A percentile compares a stretch with the other conserved stretches of the same genome.
Evolutionary conservation across 2,797 vertebrate genomes (phyloP).

Genomic region (Anabacerthia variegaticeps): DNA sequence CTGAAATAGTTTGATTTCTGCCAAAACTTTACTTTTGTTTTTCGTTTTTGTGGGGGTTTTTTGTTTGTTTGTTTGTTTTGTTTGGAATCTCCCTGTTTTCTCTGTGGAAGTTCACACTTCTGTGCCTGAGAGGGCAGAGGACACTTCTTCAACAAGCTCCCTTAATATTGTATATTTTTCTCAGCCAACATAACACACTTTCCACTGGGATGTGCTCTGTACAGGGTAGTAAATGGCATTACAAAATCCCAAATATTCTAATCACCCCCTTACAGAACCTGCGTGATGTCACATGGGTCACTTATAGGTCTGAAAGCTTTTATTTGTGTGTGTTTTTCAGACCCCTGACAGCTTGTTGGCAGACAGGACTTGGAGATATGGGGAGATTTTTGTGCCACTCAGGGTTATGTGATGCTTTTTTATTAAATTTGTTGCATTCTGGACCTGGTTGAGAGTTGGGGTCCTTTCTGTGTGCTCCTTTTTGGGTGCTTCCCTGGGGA

Average conservation of each 20-base stretch:
- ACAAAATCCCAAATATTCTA: neutral
- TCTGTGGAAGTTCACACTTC: neutral
- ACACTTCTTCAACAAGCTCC: neutral
- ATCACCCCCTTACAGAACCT: neutral
- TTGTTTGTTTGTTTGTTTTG: neutral
- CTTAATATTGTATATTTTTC: neutral
- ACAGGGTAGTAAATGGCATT: neutral
- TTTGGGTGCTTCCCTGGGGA: neutral
- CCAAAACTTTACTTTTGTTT: neutral
- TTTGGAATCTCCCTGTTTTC: neutral
- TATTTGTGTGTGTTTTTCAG: neutral
- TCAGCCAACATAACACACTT: neutral
- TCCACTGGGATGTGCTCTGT: accelerated
- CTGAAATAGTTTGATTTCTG: neutral
- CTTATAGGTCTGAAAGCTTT: neutral
- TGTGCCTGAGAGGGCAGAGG: neutral
- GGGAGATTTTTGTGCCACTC: neutral
- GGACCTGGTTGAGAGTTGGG: neutral
- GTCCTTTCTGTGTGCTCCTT: neutral
- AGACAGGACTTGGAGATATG: neutral
- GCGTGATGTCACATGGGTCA: neutral
- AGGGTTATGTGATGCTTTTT: neutral
- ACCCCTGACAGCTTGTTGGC: neutral
- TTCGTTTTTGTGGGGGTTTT: neutral
- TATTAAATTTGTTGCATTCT: accelerated